phyloP scores from a whole-genome alignment of 2,888 invertebrate species.

The Allygus modestus region DNA sequence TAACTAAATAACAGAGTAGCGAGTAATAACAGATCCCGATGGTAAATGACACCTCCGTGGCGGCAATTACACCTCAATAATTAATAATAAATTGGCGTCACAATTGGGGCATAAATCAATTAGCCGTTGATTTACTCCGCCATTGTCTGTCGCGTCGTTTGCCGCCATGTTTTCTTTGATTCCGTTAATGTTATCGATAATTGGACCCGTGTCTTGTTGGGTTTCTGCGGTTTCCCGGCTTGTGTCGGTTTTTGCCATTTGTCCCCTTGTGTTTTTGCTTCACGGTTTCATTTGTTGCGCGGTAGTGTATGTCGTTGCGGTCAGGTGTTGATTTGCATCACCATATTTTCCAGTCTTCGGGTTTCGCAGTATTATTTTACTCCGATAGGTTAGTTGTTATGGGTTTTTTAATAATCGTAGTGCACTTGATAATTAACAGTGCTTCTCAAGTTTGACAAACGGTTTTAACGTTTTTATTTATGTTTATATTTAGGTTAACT shows the following conservation, averaged over 20 bases:
- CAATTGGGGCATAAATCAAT: slow-evolving; percentile 46
- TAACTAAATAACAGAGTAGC: slow-evolving; percentile 42
- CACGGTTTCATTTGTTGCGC: slow-evolving; percentile 1
- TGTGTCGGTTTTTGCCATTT: slow-evolving; percentile 21
- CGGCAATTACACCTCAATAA: slow-evolving; percentile 42
- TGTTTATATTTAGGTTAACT: no score
- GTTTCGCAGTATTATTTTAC: background rate
- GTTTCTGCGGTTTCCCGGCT: slow-evolving; percentile 27
- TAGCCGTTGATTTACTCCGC: slow-evolving; percentile 39
- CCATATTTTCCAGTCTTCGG: background rate
- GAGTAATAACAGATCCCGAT: slow-evolving; percentile 42
- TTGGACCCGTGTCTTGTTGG: slow-evolving; percentile 33
- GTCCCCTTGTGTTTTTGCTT: slow-evolving; percentile 1
- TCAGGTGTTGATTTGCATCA: background rate
- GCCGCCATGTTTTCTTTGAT: slow-evolving; percentile 48
- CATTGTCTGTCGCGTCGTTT: slow-evolving; percentile 10
- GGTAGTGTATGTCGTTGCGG: background rate
- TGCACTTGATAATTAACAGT: no score
- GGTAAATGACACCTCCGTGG: slow-evolving; percentile 44
- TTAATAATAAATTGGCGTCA: slow-evolving; percentile 51
- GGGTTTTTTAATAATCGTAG: no score
- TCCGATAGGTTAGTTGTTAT: background rate
- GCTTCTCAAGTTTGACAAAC: no score
- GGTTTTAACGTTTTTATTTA: no score
- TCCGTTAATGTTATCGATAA: slow-evolving; percentile 32